Conservation (phyloP, 2,888 invertebrate species). For the Nesidiocoris tenuis region DNA sequence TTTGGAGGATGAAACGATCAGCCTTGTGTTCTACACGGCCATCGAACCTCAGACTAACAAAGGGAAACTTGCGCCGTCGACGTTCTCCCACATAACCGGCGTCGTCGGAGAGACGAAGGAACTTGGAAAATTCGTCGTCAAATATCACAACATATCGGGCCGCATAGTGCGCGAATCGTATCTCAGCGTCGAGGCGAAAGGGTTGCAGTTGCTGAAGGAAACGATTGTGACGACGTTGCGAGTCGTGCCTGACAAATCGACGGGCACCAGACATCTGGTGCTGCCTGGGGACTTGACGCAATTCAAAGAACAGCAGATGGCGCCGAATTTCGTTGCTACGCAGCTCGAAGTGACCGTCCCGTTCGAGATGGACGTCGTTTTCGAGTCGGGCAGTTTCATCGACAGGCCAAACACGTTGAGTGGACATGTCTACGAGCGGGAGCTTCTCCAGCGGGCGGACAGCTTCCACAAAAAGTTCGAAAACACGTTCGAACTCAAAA, state of each 20-base stretch:
- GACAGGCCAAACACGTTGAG: conserved; percentile 59
- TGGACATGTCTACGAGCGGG: conserved; percentile 66
- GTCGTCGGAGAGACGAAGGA: conserved; percentile 75
- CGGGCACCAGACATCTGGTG: conserved; percentile 60
- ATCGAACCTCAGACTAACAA: conserved; percentile 67
- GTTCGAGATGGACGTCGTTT: conserved; percentile 79
- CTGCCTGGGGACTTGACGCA: conserved; percentile 63
- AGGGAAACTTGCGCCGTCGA: conserved; percentile 59
- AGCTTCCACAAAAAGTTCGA: conserved; percentile 80
- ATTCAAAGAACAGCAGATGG: conserved; percentile 50
- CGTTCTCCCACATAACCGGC: conserved; percentile 60
- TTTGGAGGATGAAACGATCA: conserved; percentile 57
- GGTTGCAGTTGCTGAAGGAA: conserved; percentile 72
- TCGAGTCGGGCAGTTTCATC: conserved; percentile 70
- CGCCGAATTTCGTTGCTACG: conserved; percentile 74
- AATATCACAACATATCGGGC: conserved; percentile 57
- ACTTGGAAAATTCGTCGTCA: conserved; percentile 73
- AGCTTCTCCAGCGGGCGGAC: conserved; percentile 62
- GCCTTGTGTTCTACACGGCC: conserved; percentile 78
- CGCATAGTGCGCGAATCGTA: conserved; percentile 60
- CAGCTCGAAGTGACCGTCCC: conserved; percentile 67
- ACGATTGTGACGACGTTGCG: conserved; percentile 71
- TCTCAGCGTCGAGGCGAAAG: conserved; percentile 69
- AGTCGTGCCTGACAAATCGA: conserved; percentile 60
- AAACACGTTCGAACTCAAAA: conserved; percentile 69